Conservation (phyloP, 2,113 vertebrate species). For the Drymodes brunneopygia region DNA sequence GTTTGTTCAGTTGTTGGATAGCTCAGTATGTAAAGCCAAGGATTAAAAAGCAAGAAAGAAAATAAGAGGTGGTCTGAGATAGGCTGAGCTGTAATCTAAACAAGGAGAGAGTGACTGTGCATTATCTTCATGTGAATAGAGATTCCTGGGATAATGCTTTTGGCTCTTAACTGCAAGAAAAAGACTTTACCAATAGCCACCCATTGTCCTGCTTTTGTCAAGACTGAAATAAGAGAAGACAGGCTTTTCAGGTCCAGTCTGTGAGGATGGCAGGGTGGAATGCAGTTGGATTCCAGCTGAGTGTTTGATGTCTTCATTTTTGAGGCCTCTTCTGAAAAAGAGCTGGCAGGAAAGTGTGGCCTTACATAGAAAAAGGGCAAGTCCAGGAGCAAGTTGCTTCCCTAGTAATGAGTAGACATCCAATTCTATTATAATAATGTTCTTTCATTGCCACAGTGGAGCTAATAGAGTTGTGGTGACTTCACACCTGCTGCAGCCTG, state of each 20-base stretch:
- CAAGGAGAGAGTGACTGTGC: conserved; percentile 60
- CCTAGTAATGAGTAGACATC: conserved; percentile 68
- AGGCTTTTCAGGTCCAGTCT: conserved; percentile 68
- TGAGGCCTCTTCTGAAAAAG: conserved; percentile 55
- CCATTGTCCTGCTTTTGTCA: conserved; percentile 84
- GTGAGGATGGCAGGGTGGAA: conserved; percentile 70
- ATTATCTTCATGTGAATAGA: conserved; percentile 81
- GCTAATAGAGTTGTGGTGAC: conserved; percentile 81
- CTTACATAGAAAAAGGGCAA: conserved; percentile 44
- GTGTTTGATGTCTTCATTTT: conserved; percentile 82
- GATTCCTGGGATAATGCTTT: conserved; percentile 71
- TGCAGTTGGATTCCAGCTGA: conserved; percentile 71
- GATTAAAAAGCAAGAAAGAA: conserved; percentile 79
- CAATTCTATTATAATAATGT: conserved; percentile 73
- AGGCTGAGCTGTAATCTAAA: conserved; percentile 71
- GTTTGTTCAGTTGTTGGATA: conserved; percentile 64
- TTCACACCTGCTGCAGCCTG: conserved; percentile 73
- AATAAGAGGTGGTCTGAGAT: conserved; percentile 67
- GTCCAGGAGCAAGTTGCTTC: conserved; percentile 40
- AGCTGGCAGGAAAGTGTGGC: conserved; percentile 50
- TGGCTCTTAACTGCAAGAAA: conserved; percentile 56
- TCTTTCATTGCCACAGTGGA: conserved; percentile 72
- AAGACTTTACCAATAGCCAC: conserved; percentile 70
- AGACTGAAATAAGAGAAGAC: conserved; percentile 69
- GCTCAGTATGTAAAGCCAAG: conserved; percentile 63